Evolutionary conservation across 1,140 invertebrate species (phyloP), one percentile per base, ranked within the genome.

Genomic region (Zophobas atratus): DNA sequence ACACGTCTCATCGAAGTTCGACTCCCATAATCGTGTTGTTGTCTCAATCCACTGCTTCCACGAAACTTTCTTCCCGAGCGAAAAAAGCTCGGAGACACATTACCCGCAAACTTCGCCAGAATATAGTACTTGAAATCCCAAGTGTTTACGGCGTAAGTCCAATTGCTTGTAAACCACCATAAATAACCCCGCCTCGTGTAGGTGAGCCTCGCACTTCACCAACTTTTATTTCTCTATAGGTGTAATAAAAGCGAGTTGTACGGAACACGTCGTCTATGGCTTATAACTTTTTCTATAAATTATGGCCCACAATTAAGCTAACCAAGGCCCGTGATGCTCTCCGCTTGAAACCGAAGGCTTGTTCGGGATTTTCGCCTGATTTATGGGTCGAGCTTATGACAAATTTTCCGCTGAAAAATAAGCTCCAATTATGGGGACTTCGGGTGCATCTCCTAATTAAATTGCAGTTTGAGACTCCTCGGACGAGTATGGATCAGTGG

Each of bases 241-340:
- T 32, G 49, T 56, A 63, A 63, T 63, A 63, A 63, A 63, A 63
- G n/a, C n/a, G 55, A 63, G 57, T 51, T 51, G 49, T 35, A 41
- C 5, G 6, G 33, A 63, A 63, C 57, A 63, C 60, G 36, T 60
- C 56, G 38, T 67, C 36, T 43, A 67, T 41, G 60, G 60, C 60
- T 67, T 67, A 41, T 41, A 67, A 67, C 60, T 67, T 67, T 67
- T 67, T 67, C 60, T 67, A 67, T 67, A 67, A 67, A 67, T 67
- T 67, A 67, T 43, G 33, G 60, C 60, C n/a, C 20, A 67, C 60
- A 67, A 67, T 67, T 67, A 67, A 67, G 60, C 60, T 46, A 67
- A 67, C 60, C 60, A 43, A 43, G 60, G 60, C 6, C 60, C 55
- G 32, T 4, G 36, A 33, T 1, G 57, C 57, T 6, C 49, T 51